Base-by-base conservation (phyloP, 2,888 invertebrate genomes). In the Tetragnatha montana region DNA sequence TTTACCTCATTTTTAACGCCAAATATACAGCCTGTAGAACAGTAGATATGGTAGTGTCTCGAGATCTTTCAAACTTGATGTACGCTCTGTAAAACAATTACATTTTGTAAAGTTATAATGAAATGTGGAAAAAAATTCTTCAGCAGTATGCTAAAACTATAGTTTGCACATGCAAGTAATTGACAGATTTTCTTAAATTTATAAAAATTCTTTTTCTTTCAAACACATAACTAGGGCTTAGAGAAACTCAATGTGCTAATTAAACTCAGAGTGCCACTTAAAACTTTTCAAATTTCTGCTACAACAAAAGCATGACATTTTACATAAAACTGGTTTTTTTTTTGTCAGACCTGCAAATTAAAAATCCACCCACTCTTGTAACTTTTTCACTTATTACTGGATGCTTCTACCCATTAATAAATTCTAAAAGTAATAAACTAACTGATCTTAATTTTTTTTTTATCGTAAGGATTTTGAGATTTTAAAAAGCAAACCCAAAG, bases 1-100 rank as follows among this genome's bases (percentile, higher is more conserved):
- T 49, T 12, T 91, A 93, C 93, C 93, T 93, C 92, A 93, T 92
- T 91, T 93, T 93, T 47, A 93, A 84, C 70, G 94, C 93, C 74
- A 93, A 91, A 91, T 93, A 93, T 0, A 93, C 93, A 14, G 93
- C 93, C 14, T 92, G 92, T 80, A 93, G 92, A 8, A 93, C 92
- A 73, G 76, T 19, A 51, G 69, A 22, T 50, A 74, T 8, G 73
- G 73, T 50, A 0, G 21, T 69, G n/a, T 69, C 79, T 47, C 22
- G 17, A 73, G 35, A 79, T 14, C 84, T 70, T 51, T 75, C 69
- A 81, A 90, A 90, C 49, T 21, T 81, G 35, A 90, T 84, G 47
- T 84, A 87, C 17, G 90, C 87, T 60, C 90, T 90, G 22, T 60
- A 86, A 68, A 49, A 49, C 10, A 35, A 17, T 35, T 35, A 35